Conservation (phyloP, 2,113 vertebrate genomes). For the Oophaga pumilio region DNA sequence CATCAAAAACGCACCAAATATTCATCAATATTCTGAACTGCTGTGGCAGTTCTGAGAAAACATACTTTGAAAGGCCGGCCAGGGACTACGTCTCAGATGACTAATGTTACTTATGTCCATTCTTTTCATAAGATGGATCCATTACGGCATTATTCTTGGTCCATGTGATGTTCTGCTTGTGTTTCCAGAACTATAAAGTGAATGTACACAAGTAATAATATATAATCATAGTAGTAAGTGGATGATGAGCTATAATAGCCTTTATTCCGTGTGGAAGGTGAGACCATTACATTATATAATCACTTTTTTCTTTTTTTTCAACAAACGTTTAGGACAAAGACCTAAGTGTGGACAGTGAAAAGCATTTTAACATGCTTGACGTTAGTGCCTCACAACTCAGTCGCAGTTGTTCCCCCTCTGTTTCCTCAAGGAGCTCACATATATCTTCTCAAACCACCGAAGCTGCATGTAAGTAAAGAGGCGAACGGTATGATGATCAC, state of each 20-base stretch:
- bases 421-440: slow-evolving; percentile 73
- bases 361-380: slow-evolving; percentile 71
- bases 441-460: slow-evolving; percentile 75
- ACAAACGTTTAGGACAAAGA: slow-evolving; percentile 69
- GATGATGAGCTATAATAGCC: not conserved
- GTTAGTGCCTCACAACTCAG: slow-evolving; percentile 69
- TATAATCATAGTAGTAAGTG: not conserved
- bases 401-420: slow-evolving; percentile 70
- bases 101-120: not conserved
- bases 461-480: slow-evolving; percentile 70
- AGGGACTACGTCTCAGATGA: too few species aligned
- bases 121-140: not conserved
- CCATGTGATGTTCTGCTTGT: not conserved
- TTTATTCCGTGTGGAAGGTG: not conserved
- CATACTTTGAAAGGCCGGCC: too few species aligned
- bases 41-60: too few species aligned
- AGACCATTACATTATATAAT: not conserved
- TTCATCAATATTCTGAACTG: too few species aligned
- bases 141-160: not conserved
- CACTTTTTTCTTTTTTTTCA: not conserved
- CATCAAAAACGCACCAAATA: too few species aligned
- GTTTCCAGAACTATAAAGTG: not conserved
- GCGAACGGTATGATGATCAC: not conserved
- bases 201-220: not conserved
- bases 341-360: slow-evolving; percentile 68